Evolutionary conservation across 2,888 invertebrate genomes (phyloP), one percentile per base, ranked within the genome.

Genomic region (Nemotelus nigrinus): DNA sequence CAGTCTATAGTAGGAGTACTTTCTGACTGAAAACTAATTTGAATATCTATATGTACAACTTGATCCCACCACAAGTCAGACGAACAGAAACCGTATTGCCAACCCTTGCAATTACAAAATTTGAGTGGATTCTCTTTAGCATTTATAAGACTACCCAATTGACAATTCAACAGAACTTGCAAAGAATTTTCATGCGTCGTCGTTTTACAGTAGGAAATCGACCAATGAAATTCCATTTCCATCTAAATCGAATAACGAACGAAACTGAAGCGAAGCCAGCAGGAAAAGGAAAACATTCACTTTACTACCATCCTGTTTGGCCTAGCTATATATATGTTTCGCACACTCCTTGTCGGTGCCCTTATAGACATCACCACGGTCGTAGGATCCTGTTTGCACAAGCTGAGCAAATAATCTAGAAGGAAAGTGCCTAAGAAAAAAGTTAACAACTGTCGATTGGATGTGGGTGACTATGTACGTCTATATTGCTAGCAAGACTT

Each of bases 181-280:
- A 60, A 60, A 41, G 39, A 60, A 3, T 65, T 53, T 50, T 39
- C 39, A 68, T 53, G 68, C 41, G 50, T 41, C 41, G 50, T 50
- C 53, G 53, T 68, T n/a, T 6, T 25, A 70, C 43, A 43, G 53
- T 8, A 25, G 53, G 53, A 70, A 55, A 70, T 70, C 70, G 70
- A 53, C 55, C 55, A 55, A 70, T 70, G 70, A 70, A 70, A 68
- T 68, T 68, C 50, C 68, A 68, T 68, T 68, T 68, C 68, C 68
- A 68, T 70, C 44, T 43, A 70, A 70, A 70, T 53, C 53, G 70
- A 53, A 55, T 70, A 70, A 70, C 48, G 53, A 48, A 70, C 70
- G 70, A 55, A 41, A 53, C 43, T 55, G 41, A 53, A 53, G 70
- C 10, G 70, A 70, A 70, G 53, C 43, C 70, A 70, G 53, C 43